Conservation (phyloP, 2,888 invertebrate species). For the Conchocele bisecta region DNA sequence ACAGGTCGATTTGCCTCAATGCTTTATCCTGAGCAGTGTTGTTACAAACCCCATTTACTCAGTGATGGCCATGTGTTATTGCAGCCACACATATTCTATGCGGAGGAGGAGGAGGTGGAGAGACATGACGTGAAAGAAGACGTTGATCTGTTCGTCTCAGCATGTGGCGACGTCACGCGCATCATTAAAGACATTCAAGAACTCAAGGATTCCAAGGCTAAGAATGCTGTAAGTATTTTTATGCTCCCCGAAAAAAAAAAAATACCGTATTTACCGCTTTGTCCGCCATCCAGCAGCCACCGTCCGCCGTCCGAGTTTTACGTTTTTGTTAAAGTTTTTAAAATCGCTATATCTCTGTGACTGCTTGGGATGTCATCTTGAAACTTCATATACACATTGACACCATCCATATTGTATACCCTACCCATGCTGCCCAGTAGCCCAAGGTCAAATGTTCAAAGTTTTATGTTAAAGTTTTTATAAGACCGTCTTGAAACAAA, state of each 20-base stretch:
- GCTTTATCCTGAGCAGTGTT: neutral
- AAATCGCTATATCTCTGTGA: too few relatives aligned
- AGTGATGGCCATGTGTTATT: slow-evolving; percentile 5
- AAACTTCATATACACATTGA: too few relatives aligned
- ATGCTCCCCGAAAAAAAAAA: neutral
- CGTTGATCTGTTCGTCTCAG: slow-evolving; percentile 87
- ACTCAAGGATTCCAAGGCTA: slow-evolving; percentile 63
- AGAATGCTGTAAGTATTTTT: slow-evolving; percentile 35
- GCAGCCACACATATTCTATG: slow-evolving; percentile 65
- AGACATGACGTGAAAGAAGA: slow-evolving; percentile 88
- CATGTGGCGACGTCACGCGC: slow-evolving; percentile 88
- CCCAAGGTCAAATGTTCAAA: too few relatives aligned
- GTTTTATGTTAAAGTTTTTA: neutral
- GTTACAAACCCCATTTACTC: neutral
- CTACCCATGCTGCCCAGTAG: too few relatives aligned
- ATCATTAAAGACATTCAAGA: slow-evolving; percentile 87
- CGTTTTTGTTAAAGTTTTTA: too few relatives aligned
- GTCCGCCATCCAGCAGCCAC: too few relatives aligned
- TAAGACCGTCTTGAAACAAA: neutral
- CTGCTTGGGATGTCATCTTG: too few relatives aligned
- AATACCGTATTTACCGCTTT: too few relatives aligned
- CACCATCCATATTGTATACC: too few relatives aligned
- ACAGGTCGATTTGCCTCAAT: too few relatives aligned
- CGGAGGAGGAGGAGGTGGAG: slow-evolving; percentile 89
- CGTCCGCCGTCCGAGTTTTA: too few relatives aligned